phyloP scores from a whole-genome alignment of 2,113 vertebrate genomes.

The zebrafish (Danio rerio) region DNA sequence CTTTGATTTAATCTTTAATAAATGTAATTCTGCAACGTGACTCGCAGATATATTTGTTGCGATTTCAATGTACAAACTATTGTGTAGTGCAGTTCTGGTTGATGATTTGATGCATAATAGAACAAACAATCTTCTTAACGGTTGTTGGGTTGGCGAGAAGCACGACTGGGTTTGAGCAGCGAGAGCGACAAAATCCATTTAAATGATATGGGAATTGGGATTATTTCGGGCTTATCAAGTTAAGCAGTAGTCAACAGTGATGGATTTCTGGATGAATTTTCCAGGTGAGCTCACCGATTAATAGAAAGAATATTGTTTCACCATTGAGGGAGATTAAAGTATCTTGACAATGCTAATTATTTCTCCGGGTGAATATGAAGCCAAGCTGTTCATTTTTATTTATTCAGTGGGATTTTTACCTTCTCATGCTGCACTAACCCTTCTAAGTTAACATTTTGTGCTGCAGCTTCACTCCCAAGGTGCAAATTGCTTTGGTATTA shows the following conservation, averaged over 20 bases:
- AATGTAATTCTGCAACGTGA: too few species aligned
- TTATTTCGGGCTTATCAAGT: background rate
- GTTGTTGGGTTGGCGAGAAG: background rate
- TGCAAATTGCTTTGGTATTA: background rate
- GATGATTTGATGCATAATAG: constrained; percentile 46
- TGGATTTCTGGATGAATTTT: constrained; percentile 44
- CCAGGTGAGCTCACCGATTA: constrained; percentile 27
- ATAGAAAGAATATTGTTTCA: constrained; percentile 28
- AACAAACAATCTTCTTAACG: constrained; percentile 57
- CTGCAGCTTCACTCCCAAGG: background rate
- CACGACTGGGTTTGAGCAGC: constrained; percentile 32
- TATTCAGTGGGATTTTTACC: background rate
- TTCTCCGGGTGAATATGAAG: constrained; percentile 6
- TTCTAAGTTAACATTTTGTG: background rate
- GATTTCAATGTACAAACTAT: too few species aligned
- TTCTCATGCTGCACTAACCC: constrained; percentile 11
- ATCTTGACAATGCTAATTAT: constrained; percentile 36
- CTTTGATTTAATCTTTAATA: too few species aligned
- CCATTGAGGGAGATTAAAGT: constrained; percentile 25
- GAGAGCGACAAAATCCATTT: constrained; percentile 56
- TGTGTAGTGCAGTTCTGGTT: background rate
- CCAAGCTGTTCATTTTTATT: constrained; percentile 19
- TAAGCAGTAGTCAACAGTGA: constrained; percentile 42
- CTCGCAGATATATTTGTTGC: too few species aligned
- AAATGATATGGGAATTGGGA: constrained; percentile 50